A percentile compares a stretch with the other conserved stretches of the same genome.
phyloP scores from a whole-genome alignment of 2,113 vertebrate species.

The Ailuropoda melanoleuca region DNA sequence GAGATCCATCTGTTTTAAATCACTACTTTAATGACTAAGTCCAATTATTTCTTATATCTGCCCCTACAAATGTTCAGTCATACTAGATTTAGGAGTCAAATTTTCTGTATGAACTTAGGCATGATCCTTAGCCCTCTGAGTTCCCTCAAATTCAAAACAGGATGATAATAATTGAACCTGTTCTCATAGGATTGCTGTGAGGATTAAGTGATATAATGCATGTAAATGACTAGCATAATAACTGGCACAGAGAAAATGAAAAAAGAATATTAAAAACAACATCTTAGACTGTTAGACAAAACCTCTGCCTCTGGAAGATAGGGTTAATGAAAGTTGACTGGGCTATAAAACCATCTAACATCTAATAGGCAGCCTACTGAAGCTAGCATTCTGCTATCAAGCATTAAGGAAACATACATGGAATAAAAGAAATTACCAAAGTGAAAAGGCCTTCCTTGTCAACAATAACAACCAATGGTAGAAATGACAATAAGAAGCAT shows the following conservation, averaged over 20 bases:
- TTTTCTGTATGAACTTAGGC: background rate
- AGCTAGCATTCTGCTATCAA: background rate
- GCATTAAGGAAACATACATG: background rate
- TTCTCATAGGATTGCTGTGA: background rate
- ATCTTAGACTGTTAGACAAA: background rate
- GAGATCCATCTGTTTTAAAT: conserved; percentile 11
- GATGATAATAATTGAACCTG: conserved; percentile 10
- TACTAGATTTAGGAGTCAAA: conserved; percentile 21
- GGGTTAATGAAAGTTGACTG: background rate
- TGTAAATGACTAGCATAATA: background rate
- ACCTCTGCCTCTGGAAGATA: background rate
- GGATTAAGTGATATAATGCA: background rate
- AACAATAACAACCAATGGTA: background rate
- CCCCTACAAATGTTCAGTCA: conserved; percentile 1
- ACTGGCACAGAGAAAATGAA: background rate
- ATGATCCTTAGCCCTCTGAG: background rate
- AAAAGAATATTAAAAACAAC: background rate
- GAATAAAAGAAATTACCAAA: background rate
- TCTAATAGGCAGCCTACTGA: background rate
- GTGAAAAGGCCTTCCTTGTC: background rate
- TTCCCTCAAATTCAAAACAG: conserved; percentile 27
- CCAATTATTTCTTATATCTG: conserved; percentile 31
- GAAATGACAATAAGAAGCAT: background rate
- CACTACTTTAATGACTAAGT: conserved; percentile 31
- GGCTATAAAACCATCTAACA: background rate